Evolutionary conservation across 92 coral and sea anemone genomes (phyloP).

Genomic region (Bergia puertoricense): DNA sequence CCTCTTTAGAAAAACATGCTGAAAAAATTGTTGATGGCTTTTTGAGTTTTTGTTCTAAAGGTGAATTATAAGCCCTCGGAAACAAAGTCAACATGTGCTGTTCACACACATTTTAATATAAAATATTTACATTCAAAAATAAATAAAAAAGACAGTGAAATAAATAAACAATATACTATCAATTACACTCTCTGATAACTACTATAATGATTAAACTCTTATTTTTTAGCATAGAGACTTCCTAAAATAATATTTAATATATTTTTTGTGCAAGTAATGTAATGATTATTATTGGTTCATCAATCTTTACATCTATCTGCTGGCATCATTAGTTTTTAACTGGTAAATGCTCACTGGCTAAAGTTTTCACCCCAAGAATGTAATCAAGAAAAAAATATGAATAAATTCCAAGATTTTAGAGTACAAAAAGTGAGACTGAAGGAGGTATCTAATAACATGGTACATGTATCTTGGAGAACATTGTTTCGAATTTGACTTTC

Average conservation of each 20-base stretch:
- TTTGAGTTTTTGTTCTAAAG: not conserved
- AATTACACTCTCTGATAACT: too few relatives aligned
- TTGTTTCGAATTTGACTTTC: not conserved
- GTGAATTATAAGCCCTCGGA: not conserved
- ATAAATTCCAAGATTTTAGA: not conserved
- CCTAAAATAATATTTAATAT: too few relatives aligned
- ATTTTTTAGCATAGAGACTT: not conserved
- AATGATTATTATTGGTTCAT: too few relatives aligned
- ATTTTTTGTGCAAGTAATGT: not conserved
- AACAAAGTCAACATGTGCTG: not conserved
- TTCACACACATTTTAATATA: not conserved
- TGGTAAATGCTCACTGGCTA: not conserved
- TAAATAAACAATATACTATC: not conserved
- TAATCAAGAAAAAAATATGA: not conserved
- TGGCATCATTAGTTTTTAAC: too few relatives aligned
- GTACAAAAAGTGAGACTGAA: not conserved
- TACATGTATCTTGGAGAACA: not conserved
- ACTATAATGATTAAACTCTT: too few relatives aligned
- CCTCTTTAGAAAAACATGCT: not conserved
- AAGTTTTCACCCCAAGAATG: not conserved
- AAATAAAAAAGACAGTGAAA: not conserved
- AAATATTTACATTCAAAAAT: not conserved
- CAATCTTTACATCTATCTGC: too few relatives aligned
- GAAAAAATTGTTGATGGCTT: not conserved
- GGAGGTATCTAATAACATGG: not conserved